Percentiles rank a stretch among this genome's conserved stretches.
These are phyloP conservation scores for Brachyhypopomus gauderio DNA, from an alignment of 2,113 vertebrate species.

Conservation along the genomic window DNA sequence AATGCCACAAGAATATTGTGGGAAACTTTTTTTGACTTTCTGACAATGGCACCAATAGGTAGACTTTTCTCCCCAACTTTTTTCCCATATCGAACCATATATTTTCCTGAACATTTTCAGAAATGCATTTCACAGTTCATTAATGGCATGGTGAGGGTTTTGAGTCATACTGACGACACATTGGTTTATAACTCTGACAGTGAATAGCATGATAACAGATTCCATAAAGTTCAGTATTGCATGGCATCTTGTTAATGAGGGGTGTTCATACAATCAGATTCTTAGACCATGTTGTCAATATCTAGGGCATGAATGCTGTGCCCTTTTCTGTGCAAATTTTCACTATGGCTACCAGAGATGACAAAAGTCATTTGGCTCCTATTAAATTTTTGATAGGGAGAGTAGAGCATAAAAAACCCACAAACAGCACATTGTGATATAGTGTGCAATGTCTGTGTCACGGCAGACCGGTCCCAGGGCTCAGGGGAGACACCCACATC, in stretches of 20 bases:
- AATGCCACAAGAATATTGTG: not conserved
- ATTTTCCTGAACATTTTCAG: not conserved
- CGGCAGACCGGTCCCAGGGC: too few species aligned
- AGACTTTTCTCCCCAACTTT: not conserved
- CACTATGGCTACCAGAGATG: too few species aligned
- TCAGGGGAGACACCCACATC: too few species aligned
- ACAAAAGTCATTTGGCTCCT: too few species aligned
- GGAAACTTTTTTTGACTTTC: not conserved
- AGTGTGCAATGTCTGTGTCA: too few species aligned
- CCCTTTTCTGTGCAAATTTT: too few species aligned
- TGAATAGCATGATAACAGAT: not conserved
- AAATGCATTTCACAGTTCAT: conserved; percentile 1
- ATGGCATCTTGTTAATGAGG: not conserved
- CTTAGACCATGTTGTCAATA: too few species aligned
- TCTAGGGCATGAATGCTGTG: too few species aligned
- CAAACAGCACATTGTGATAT: too few species aligned
- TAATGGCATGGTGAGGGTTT: not conserved
- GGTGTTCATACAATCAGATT: not conserved
- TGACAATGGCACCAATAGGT: not conserved
- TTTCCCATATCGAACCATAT: not conserved
- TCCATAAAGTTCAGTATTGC: not conserved
- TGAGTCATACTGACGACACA: not conserved
- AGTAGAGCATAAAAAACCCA: too few species aligned
- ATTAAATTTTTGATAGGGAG: too few species aligned
- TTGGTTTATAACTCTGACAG: not conserved